phyloP scores from a whole-genome alignment of 2,797 vertebrate genomes.

The Valencia hispanica region DNA sequence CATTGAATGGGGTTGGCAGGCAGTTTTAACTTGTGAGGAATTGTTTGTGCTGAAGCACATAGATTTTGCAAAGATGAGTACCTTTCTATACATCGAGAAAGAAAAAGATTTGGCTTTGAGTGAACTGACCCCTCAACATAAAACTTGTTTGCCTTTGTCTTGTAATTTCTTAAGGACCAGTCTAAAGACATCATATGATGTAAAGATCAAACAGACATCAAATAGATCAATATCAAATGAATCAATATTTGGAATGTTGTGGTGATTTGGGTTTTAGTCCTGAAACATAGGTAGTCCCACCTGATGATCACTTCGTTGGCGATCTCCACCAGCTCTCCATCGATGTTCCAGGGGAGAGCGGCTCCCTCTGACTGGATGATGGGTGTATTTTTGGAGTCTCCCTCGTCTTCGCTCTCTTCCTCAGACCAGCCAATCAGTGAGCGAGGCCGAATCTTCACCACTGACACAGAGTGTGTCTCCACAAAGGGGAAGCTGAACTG shows the following conservation, averaged over 20 bases:
- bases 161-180: background rate
- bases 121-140: background rate
- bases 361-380: slow-evolving; percentile 75
- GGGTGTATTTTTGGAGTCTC: slow-evolving; percentile 63
- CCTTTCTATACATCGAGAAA: background rate
- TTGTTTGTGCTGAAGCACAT: background rate
- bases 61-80: background rate
- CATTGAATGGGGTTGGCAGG: background rate
- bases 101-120: background rate
- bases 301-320: slow-evolving; percentile 86
- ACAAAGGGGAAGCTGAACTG: slow-evolving; percentile 95
- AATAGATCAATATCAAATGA: background rate
- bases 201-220: background rate
- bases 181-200: background rate
- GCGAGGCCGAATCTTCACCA: slow-evolving; percentile 83
- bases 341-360: slow-evolving; percentile 90
- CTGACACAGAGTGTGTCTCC: slow-evolving; percentile 86
- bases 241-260: background rate
- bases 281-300: slow-evolving; percentile 56
- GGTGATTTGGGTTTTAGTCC: background rate
- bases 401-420: slow-evolving; percentile 59
- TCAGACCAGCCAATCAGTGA: slow-evolving; percentile 55
- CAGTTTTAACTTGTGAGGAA: background rate
- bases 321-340: slow-evolving; percentile 90
- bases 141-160: too few relatives aligned